Evolutionary conservation across 2,797 vertebrate species (phyloP), one percentile per base, ranked within the genome.

Genomic region (Nothura maculosa): DNA sequence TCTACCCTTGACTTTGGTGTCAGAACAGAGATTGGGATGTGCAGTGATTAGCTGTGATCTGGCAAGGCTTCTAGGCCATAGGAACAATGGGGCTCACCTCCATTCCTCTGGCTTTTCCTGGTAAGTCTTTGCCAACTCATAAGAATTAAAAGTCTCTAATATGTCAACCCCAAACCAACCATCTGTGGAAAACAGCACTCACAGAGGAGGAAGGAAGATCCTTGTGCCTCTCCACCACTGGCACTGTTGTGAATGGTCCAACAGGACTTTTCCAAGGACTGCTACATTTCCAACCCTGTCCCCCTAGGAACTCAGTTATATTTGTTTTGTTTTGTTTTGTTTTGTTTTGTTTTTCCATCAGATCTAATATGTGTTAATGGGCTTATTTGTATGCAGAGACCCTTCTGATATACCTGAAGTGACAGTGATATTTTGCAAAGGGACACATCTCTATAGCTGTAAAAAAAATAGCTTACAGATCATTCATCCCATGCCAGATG

Each of bases 181-280:
- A 72, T 50, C 10, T 55, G 34, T 25, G 14, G 19, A 55, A 3
- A 3, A 57, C 69, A 57, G 24, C 79, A 8, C 64, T 60, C 25
- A 16, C 5, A 28, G 28, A 75, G 30, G 38, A 80, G 34, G 32
- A 54, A 11, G 32, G 32, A 62, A 4, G 63, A 12, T 38, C 38
- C 25, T 15, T 43, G 30, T 12, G 9, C 42, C 7, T 36, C 55
- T 28, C 40, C n/a, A 27, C 32, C 30, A n/a, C 28, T 50, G 50
- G 20, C 47, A n/a, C 9, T 0, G 0, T 18, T 0, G 0, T 22
- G 55, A 83, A 10, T 20, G 16, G 54, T 55, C 18, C 54, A 55
- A n/a, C 54, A 55, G 43, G 24, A 30, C 42, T 81, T 62, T 68
- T 50, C 83, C 45, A 87, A 89, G n/a, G 47, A 73, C 48, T 14